Base-by-base conservation (phyloP, 1,140 invertebrate genomes). In the Schmidtea mediterranea region DNA sequence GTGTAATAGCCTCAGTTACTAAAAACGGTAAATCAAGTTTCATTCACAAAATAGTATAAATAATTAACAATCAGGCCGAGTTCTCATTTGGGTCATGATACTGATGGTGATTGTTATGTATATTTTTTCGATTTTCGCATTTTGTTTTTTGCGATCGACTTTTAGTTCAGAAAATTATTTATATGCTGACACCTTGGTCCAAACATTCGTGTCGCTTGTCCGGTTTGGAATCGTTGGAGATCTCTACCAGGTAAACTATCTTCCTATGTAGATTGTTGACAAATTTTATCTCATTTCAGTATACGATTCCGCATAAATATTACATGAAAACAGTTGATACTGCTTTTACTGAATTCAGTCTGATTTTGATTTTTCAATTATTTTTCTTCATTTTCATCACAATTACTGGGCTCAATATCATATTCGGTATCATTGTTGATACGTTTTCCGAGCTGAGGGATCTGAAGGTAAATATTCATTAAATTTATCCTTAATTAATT, bases 1-100 rank as follows among this genome's bases (percentile, higher is more conserved):
- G 63, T 38, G 62, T 63, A 49, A 66, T 66, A 36, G 59, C 60
- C 51, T 62, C 63, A 23, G 62, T 66, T 32, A 66, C 62, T 24
- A 55, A 59, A 39, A 65, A 66, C 52, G 63, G 63, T 65, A 6
- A 3, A 32, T 32, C 10, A 32, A 32, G 3, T 32, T 32, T 32
- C 3, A 32, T 10, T 32, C 3, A 32, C 10, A 32, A 32, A 3
- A 32, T 32, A 6, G 26, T 3, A 6, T 32, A 6, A 32, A 6
- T 32, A 32, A 6, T 32, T 32, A 6, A 3, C 40, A 41, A 19
- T 12, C 40, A 41, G 40, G 40, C 12, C 40, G 16, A 5, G 16
- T 22, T 19, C 40, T 41, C 3, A 41, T 41, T 41, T 41, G 40
- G 40, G 40, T 41, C 40, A 19, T 22, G 18, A 22, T 41, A 22